These are phyloP conservation scores for Rhinophrynus dorsalis DNA, from an alignment of 2,797 vertebrate genomes.

Conservation along the genomic window DNA sequence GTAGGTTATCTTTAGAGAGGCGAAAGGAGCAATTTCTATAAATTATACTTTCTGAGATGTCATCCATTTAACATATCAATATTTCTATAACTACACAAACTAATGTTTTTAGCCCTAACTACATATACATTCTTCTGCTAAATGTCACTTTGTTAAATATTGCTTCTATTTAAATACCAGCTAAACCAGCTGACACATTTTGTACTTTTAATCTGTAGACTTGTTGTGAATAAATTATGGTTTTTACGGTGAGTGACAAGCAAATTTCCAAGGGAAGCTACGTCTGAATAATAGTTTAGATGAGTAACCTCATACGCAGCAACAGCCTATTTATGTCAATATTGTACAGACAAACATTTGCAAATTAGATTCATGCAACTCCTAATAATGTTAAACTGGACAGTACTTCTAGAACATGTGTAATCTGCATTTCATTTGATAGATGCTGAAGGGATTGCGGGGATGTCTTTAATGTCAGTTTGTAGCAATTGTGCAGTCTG, in stretches of 20 bases:
- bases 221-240: constrained; percentile 37
- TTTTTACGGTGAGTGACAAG: constrained; percentile 38
- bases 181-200: constrained; percentile 31
- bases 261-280: background rate
- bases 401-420: constrained; percentile 32
- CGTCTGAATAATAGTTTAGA: constrained; percentile 21
- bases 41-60: constrained; percentile 8
- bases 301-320: constrained; percentile 24
- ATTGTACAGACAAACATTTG: constrained; percentile 40
- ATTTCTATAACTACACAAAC: background rate
- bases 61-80: background rate
- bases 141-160: constrained; percentile 44
- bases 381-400: constrained; percentile 45
- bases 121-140: constrained; percentile 6
- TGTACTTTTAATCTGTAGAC: constrained; percentile 35
- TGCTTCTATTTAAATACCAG: constrained; percentile 24
- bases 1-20: background rate
- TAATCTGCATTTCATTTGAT: constrained; percentile 51
- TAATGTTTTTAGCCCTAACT: background rate
- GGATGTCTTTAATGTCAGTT: constrained; percentile 35
- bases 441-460: constrained; percentile 39
- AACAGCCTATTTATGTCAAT: constrained; percentile 37
- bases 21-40: background rate
- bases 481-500: constrained; percentile 17
- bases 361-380: constrained; percentile 45